Percentiles rank a stretch among this genome's conserved stretches.
Evolutionary conservation across 2,797 vertebrate genomes (phyloP).

Genomic region (Myiothlypis chrysogaster): DNA sequence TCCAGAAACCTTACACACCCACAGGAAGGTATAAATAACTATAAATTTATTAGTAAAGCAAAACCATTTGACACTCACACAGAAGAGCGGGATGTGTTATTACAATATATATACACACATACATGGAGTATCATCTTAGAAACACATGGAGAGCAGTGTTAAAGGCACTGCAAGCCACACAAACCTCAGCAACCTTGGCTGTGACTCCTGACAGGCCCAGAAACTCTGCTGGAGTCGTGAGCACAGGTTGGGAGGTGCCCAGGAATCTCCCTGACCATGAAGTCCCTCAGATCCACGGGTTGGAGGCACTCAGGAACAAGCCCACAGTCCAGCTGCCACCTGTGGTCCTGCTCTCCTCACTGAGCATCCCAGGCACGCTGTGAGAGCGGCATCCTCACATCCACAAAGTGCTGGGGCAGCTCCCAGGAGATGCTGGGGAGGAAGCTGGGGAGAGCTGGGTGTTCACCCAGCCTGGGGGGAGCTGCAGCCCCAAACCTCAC

Average conservation of each 20-base stretch:
- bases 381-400: not conserved
- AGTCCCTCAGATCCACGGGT: not conserved
- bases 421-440: not conserved
- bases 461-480: fast-evolving
- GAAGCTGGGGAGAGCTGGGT: not conserved
- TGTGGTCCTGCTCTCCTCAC: not conserved
- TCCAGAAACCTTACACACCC: constrained; percentile 19
- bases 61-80: constrained; percentile 63
- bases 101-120: constrained; percentile 56
- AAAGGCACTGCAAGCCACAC: constrained; percentile 63
- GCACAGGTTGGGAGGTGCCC: not conserved
- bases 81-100: constrained; percentile 53
- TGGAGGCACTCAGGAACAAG: not conserved
- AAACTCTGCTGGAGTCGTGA: not conserved
- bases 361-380: fast-evolving
- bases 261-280: not conserved
- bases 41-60: constrained; percentile 71
- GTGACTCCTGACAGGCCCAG: not conserved
- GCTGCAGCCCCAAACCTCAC: not conserved
- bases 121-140: constrained; percentile 37
- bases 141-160: constrained; percentile 54
- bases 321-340: not conserved
- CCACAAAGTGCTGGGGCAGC: not conserved
- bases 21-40: constrained; percentile 64
- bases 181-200: not conserved